Evolutionary conservation across 2,113 vertebrate species (phyloP), one percentile per base, ranked within the genome.

Genomic region (Dinomys branickii): DNA sequence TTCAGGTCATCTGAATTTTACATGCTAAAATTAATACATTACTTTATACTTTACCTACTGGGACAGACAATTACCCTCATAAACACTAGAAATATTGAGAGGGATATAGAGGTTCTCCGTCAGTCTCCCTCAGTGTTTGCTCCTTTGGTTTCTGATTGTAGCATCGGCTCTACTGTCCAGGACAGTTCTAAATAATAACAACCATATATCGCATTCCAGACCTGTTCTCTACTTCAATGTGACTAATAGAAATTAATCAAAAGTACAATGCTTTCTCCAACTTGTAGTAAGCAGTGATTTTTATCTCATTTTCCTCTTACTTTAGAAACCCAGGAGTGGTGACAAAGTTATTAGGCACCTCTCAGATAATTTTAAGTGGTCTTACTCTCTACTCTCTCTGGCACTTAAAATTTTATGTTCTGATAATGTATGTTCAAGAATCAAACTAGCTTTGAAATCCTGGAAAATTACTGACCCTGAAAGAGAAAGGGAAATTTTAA

Each of bases 121-220:
- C 52, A 12, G n/a, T 54, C 16, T 8, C 22, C 6, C 8, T 33
- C 10, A 11, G 54, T 85, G 35, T 80, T 26, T 63, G 17, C 0
- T 58, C n/a, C 11, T 83, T 96, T 81, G 30, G 5, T n/a, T 81
- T 96, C 50, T 87, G 33, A 75, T 92, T 85, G 30, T 38, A 20
- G 1, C 50, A 75, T 7, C 63, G 33, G 50, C 3, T 50, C 38
- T 50, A 71, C 13, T 12, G 6, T 84, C 9, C 17, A 26, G 69
- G 38, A 47, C 13, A 94, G 20, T 71, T 73, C 61, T 52, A 82
- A 56, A 73, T 85, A 73, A 63, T 73, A 61, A 44, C 54, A 50
- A 28, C 26, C 11, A 85, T 73, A n/a, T 3, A 0, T 50, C 2
- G 0, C 69, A 47, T 75, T 22, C 1, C 9, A 41, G 13, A 61